These are phyloP conservation scores for Scaptomyza caliginosa DNA, from an alignment of 2,888 invertebrate genomes.

Conservation along the genomic window DNA sequence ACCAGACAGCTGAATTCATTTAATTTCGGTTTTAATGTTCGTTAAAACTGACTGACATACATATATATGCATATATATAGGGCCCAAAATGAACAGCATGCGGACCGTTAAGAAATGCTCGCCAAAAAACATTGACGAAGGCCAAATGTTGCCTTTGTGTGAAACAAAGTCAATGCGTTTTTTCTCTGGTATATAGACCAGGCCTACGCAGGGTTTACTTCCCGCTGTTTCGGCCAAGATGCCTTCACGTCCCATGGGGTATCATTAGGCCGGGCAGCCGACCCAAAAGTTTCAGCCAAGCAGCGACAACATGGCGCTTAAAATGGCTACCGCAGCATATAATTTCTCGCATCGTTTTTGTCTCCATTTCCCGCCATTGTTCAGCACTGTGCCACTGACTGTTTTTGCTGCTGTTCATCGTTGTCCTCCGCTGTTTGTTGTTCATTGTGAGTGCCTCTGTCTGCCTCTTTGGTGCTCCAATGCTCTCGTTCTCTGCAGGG, in stretches of 20 bases:
- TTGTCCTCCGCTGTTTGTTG: neutral
- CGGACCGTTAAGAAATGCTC: conserved; percentile 13
- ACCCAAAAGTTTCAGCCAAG: conserved; percentile 32
- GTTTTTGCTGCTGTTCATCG: conserved; percentile 34
- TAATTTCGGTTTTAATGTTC: conserved; percentile 45
- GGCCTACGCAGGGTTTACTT: conserved; percentile 3
- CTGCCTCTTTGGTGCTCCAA: neutral
- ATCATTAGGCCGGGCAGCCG: conserved; percentile 59
- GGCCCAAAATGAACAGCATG: conserved; percentile 23
- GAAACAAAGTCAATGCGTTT: conserved; percentile 42
- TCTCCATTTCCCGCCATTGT: conserved; percentile 43
- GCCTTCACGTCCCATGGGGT: conserved; percentile 64
- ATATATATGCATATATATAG: neutral
- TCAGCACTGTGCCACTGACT: conserved; percentile 27
- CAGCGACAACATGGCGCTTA: conserved; percentile 55
- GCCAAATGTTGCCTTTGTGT: conserved; percentile 58
- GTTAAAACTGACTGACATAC: conserved; percentile 31
- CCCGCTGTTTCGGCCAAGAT: conserved; percentile 47
- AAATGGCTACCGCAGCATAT: conserved; percentile 66
- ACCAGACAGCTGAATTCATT: conserved; percentile 44
- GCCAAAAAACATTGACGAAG: conserved; percentile 55
- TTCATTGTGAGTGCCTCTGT: no score
- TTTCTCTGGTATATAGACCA: conserved; percentile 15
- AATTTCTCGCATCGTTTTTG: conserved; percentile 63
- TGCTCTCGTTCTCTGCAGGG: conserved; percentile 31